Percentiles rank a stretch among this genome's conserved stretches.
Evolutionary conservation across 2,888 invertebrate genomes (phyloP).

Genomic region (Spisula solida): DNA sequence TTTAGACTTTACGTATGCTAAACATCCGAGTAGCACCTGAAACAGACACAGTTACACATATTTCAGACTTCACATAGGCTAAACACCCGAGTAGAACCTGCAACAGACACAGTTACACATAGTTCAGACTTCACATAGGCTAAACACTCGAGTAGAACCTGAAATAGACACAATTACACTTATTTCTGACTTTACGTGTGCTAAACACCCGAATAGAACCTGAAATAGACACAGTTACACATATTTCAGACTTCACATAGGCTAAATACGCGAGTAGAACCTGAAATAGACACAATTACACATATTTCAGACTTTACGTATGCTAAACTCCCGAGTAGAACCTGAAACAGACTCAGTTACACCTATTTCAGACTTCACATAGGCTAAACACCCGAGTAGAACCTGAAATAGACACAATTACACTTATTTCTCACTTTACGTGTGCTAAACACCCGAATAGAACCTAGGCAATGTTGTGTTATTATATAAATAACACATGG

Average conservation of each 20-base stretch:
- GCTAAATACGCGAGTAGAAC: conserved; percentile 23
- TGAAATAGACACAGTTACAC: too few relatives aligned
- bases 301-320: conserved; percentile 43
- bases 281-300: conserved; percentile 42
- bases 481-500: too few relatives aligned
- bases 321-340: conserved; percentile 25
- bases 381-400: conserved; percentile 21
- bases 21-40: too few relatives aligned
- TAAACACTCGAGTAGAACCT: conserved; percentile 21
- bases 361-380: conserved; percentile 33
- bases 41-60: too few relatives aligned
- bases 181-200: too few relatives aligned
- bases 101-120: conserved; percentile 14
- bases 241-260: conserved; percentile 36
- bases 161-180: too few relatives aligned
- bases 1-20: too few relatives aligned
- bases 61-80: conserved; percentile 37
- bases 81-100: conserved; percentile 30
- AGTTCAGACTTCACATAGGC: conserved; percentile 37
- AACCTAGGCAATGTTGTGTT: too few relatives aligned
- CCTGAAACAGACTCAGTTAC: conserved; percentile 28
- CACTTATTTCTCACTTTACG: too few relatives aligned
- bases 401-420: conserved; percentile 40
- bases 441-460: too few relatives aligned
- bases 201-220: too few relatives aligned